Evolutionary conservation across 2,113 vertebrate genomes (phyloP), one percentile per base, ranked within the genome.

Genomic region (Sorex araneus): DNA sequence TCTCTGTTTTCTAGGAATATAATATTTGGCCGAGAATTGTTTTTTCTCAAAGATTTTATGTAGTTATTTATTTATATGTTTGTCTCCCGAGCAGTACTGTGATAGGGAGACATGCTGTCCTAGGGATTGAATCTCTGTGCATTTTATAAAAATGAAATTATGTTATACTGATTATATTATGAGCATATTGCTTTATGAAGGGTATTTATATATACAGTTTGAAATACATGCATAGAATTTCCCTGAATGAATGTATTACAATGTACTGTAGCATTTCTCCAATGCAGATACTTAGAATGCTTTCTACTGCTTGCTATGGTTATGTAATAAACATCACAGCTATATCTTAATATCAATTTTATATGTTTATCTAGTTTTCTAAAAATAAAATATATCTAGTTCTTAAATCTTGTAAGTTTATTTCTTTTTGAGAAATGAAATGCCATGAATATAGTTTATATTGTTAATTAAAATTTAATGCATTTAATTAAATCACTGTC

Each of bases 401-500:
- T 76, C 89, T 27, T 60, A 36, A 70, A 78, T 73, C 8, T 78
- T 79, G 1, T 40, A 40, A 1, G 69, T 43, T 57, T 57, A 60
- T 47, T 63, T 60, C 78, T 54, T 77, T 77, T 84, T 71, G 7
- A 87, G 32, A 94, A 84, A 89, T 78, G 40, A 63, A 19, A 47
- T 85, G 30, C 81, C 28, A 67, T 12, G 19, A 73, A 70, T 27
- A 1, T 16, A 78, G 8, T 87, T 15, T 28, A 40, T 32, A 77
- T 2, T 79, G 15, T 73, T 47, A 90, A 87, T 95, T 93, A 21
- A 87, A 71, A 91, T 88, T 85, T 95, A 82, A 90, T 79, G 36
- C 8, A 45, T 50, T 21, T 79, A 87, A 50, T 92, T n/a, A n/a
- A n/a, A n/a, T n/a, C n/a, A n/a, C n/a, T n/a, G n/a, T n/a, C n/a